These are phyloP conservation scores for Lytechinus variegatus DNA, from an alignment of 35 echinoderm and acorn worm species.

Conservation along the genomic window DNA sequence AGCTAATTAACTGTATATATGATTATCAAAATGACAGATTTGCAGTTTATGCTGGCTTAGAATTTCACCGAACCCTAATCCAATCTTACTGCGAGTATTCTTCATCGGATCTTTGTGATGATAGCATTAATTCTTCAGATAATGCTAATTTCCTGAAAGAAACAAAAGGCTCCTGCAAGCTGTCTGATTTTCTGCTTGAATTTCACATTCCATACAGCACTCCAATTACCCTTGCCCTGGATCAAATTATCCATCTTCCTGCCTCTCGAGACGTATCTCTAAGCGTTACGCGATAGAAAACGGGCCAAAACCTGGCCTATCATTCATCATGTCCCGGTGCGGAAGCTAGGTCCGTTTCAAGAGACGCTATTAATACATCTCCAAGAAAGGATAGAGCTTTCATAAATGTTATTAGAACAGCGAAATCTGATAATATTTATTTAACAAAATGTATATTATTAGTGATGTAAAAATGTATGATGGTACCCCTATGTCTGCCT, in stretches of 20 bases:
- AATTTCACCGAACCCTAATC: not conserved
- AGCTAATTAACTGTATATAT: not conserved
- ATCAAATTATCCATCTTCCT: conserved; percentile 36
- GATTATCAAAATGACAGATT: not conserved
- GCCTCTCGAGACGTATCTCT: not conserved
- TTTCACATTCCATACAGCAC: not conserved
- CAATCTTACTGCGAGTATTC: not conserved
- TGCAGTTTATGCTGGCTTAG: not conserved
- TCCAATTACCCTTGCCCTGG: conserved; percentile 27
- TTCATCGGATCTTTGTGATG: not conserved
- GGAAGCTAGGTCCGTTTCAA: not conserved
- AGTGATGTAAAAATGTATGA: not conserved
- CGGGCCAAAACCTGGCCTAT: not conserved
- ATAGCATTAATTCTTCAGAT: not conserved
- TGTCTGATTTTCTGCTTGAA: not conserved
- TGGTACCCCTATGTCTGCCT: not conserved
- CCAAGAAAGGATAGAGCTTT: not conserved
- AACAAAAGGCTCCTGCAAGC: not conserved
- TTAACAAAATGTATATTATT: not conserved
- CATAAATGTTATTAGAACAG: not conserved
- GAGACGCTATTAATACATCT: conserved; percentile 26
- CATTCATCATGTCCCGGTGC: not conserved
- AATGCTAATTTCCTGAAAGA: not conserved
- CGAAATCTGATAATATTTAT: not conserved
- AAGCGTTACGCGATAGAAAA: not conserved